phyloP scores from a whole-genome alignment of 2,888 invertebrate species.

The Trichogramma evanescens region DNA sequence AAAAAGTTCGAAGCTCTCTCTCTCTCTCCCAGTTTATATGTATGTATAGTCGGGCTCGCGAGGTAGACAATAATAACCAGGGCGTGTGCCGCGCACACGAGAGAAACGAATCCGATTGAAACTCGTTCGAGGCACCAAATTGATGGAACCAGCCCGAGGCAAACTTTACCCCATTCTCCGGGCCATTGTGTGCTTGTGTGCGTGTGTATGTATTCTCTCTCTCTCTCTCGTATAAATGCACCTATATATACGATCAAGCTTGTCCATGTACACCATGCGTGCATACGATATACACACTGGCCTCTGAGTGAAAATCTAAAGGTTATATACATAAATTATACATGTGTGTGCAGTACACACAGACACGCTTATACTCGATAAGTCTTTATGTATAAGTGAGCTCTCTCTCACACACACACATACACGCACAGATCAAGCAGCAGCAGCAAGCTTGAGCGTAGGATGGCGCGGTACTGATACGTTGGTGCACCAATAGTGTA shows the following conservation, averaged over 20 bases:
- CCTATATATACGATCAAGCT: not conserved
- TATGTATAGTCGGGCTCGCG: not conserved
- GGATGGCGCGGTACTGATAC: constrained; percentile 42
- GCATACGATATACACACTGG: not conserved
- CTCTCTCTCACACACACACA: no score
- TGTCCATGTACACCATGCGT: not conserved
- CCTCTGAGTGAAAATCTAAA: not conserved
- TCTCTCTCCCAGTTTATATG: no score
- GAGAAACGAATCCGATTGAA: constrained; percentile 31
- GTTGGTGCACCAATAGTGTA: constrained; percentile 47
- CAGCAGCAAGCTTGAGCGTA: constrained; percentile 15
- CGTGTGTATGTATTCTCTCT: no score
- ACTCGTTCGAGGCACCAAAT: constrained; percentile 42
- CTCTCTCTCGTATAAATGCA: not conserved
- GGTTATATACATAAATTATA: not conserved
- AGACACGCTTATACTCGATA: not conserved
- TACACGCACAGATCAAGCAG: not conserved
- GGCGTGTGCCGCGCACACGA: constrained; percentile 29
- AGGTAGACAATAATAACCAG: not conserved
- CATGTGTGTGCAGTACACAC: not conserved
- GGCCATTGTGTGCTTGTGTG: no score
- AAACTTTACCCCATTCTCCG: not conserved
- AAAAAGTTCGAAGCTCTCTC: no score
- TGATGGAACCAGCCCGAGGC: constrained; percentile 17
- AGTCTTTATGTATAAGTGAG: no score